Percentiles rank a stretch among this genome's conserved stretches.
These are phyloP conservation scores for Capitulum mitella DNA, from an alignment of 2,888 invertebrate species.

Conservation along the genomic window DNA sequence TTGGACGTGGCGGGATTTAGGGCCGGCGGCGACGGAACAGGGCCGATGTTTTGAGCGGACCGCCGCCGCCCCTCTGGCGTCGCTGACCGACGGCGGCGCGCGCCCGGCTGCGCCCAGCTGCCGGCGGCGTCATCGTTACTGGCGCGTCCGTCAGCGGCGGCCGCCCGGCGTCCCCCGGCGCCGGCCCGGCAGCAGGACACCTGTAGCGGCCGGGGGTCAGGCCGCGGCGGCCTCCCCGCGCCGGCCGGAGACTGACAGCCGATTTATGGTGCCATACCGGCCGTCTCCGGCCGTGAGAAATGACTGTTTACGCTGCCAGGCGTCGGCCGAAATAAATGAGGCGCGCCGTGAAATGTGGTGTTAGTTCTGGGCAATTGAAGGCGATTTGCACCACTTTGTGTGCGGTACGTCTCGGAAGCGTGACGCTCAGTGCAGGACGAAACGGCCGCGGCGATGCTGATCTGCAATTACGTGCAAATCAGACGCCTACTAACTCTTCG, in stretches of 20 bases:
- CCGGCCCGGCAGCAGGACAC: not conserved
- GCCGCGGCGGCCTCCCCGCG: not conserved
- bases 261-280: slow-evolving; percentile 12
- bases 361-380: slow-evolving; percentile 19
- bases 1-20: slow-evolving; percentile 3
- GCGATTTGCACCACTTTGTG: slow-evolving; percentile 12
- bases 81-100: not conserved
- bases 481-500: too few relatives aligned
- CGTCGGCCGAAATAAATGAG: slow-evolving; percentile 1
- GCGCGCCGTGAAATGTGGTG: slow-evolving; percentile 8
- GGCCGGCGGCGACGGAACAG: not conserved
- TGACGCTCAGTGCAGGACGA: not conserved
- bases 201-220: not conserved
- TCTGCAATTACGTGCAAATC: too few relatives aligned
- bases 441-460: not conserved
- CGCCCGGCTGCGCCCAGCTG: not conserved
- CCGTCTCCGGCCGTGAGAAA: not conserved
- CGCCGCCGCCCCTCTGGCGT: not conserved
- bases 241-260: not conserved
- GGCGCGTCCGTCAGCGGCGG: not conserved
- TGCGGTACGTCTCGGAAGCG: not conserved
- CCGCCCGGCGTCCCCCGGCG: not conserved
- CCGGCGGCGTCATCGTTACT: not conserved
- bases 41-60: slow-evolving; percentile 1
- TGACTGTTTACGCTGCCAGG: not conserved